These are phyloP conservation scores for Tiaroga cobitis DNA, from an alignment of 2,797 vertebrate species.

Conservation along the genomic window DNA sequence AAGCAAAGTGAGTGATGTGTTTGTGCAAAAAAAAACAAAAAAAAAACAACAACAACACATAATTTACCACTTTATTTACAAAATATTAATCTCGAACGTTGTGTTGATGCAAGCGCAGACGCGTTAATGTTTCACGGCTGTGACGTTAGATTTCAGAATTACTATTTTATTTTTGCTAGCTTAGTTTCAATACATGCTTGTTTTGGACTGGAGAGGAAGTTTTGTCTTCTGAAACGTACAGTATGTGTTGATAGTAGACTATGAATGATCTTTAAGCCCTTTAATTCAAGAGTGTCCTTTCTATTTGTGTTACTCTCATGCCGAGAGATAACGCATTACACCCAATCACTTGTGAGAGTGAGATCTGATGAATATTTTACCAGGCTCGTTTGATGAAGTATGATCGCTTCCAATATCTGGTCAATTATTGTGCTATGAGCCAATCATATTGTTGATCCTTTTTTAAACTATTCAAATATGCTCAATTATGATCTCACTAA, in stretches of 20 bases:
- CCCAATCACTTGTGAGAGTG: not conserved
- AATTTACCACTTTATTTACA: too few species aligned
- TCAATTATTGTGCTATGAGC: not conserved
- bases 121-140: not conserved
- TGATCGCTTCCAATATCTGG: slow-evolving; percentile 3
- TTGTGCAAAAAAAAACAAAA: too few species aligned
- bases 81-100: too few species aligned
- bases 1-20: too few species aligned
- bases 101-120: too few species aligned
- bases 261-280: not conserved
- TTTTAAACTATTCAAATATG: slow-evolving; percentile 24
- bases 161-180: not conserved
- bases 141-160: not conserved
- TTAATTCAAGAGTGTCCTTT: slow-evolving; percentile 12
- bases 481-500: slow-evolving; percentile 37
- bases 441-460: slow-evolving; percentile 36
- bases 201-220: not conserved
- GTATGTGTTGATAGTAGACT: not conserved
- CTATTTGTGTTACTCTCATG: not conserved
- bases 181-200: too few species aligned
- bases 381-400: not conserved
- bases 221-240: not conserved
- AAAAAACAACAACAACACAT: too few species aligned
- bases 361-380: slow-evolving; percentile 1
- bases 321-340: not conserved